Percentiles rank a stretch among this genome's conserved stretches.
phyloP scores from a whole-genome alignment of 2,113 vertebrate genomes.

The Gavia stellata region DNA sequence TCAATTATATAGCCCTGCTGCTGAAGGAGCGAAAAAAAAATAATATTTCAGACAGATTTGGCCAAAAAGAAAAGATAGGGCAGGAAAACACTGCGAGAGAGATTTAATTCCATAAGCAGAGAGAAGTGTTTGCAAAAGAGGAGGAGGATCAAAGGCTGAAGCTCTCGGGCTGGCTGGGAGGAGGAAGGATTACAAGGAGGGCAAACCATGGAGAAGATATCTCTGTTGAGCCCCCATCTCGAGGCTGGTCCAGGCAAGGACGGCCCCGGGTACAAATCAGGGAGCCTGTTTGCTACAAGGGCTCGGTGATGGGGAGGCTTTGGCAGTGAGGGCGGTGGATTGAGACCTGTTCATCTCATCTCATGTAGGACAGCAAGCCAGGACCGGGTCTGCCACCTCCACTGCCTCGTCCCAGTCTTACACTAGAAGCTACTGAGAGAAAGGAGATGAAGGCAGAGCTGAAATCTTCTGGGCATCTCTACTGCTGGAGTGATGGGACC shows the following conservation, averaged over 20 bases:
- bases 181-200: neutral
- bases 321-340: neutral
- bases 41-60: slow-evolving; percentile 60
- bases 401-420: neutral
- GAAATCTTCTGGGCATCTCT: neutral
- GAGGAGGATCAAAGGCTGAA: slow-evolving; percentile 23
- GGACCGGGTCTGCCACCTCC: fast-evolving
- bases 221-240: neutral
- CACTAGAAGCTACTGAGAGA: neutral
- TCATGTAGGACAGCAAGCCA: neutral
- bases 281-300: fast-evolving
- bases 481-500: neutral
- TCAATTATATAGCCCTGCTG: slow-evolving; percentile 70
- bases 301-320: neutral
- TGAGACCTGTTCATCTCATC: neutral
- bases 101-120: slow-evolving; percentile 45
- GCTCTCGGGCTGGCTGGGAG: neutral
- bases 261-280: fast-evolving
- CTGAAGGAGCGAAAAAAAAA: slow-evolving; percentile 25
- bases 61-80: slow-evolving; percentile 60
- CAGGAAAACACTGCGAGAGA: slow-evolving; percentile 54
- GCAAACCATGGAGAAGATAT: neutral
- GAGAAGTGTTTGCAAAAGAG: slow-evolving; percentile 44
- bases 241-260: neutral
- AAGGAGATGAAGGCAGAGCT: neutral